Percentiles rank a stretch among this genome's conserved stretches.
Conservation (phyloP, 2,113 vertebrate genomes). For the Macrotus californicus region DNA sequence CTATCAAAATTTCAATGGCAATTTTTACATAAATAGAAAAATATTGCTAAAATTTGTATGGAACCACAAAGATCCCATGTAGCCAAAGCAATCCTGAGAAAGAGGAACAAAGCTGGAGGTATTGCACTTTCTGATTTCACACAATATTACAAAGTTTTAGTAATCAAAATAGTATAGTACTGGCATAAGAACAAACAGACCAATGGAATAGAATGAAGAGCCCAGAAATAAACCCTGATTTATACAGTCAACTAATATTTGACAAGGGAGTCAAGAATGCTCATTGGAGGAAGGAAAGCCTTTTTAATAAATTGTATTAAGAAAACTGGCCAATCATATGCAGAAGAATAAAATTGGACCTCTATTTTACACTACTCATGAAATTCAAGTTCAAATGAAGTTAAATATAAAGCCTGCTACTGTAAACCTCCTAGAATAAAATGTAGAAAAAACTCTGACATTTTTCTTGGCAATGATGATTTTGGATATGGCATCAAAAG, state of each 20-base stretch:
- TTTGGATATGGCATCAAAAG: background rate
- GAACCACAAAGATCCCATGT: too few relatives aligned
- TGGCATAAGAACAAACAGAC: background rate
- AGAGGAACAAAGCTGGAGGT: too few relatives aligned
- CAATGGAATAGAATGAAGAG: background rate
- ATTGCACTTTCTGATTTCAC: too few relatives aligned
- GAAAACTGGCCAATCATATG: background rate
- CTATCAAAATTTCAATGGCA: too few relatives aligned
- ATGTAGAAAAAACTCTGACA: background rate
- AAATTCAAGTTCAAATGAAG: background rate
- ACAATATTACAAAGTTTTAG: too few relatives aligned
- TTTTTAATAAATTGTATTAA: too few relatives aligned
- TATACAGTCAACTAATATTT: background rate
- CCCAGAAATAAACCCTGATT: background rate
- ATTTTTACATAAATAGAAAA: too few relatives aligned
- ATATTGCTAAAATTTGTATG: too few relatives aligned
- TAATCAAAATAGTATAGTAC: too few relatives aligned
- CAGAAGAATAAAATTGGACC: background rate
- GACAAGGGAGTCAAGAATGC: background rate
- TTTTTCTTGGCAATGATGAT: background rate
- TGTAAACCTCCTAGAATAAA: background rate
- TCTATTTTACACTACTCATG: background rate
- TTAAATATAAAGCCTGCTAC: background rate
- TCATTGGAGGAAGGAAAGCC: background rate
- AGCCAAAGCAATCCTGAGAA: too few relatives aligned